Conservation (phyloP, 2,888 invertebrate genomes). For the Timema cristinae region DNA sequence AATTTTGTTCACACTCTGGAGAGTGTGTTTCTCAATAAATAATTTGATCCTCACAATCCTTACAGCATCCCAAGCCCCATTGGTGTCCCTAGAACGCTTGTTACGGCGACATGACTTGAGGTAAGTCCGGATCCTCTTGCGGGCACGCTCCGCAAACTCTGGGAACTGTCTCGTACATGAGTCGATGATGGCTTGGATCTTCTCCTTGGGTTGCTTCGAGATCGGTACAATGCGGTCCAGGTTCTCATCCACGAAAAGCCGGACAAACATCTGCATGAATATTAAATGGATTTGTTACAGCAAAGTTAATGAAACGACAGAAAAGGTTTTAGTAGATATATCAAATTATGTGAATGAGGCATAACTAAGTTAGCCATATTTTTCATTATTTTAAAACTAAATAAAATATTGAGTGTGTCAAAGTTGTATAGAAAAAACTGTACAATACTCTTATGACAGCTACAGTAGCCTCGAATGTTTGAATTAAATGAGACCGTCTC, state of each 20-base stretch:
- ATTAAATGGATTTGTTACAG: conserved; percentile 39
- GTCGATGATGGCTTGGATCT: conserved; percentile 95
- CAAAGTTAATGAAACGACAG: conserved; percentile 44
- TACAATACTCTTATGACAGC: no score
- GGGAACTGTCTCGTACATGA: conserved; percentile 96
- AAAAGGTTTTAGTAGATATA: no score
- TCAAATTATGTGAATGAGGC: no score
- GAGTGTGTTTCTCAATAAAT: neutral
- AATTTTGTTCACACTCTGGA: no score
- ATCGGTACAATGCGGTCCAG: conserved; percentile 95
- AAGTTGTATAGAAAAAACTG: no score
- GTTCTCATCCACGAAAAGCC: conserved; percentile 95
- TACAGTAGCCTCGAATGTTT: no score
- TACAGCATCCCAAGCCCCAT: conserved; percentile 59
- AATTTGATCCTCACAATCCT: conserved; percentile 26
- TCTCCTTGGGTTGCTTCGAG: conserved; percentile 96
- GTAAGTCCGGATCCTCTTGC: conserved; percentile 92
- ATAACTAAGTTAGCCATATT: no score
- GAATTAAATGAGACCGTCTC: no score
- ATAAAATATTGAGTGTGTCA: no score
- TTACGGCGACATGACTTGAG: conserved; percentile 93
- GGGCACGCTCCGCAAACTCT: conserved; percentile 90
- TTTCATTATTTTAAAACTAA: no score
- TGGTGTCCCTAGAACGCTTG: conserved; percentile 83
- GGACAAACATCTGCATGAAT: conserved; percentile 86